phyloP scores from a whole-genome alignment of 2,888 invertebrate species.

The Scaptodrosophila latifasciaeformis region DNA sequence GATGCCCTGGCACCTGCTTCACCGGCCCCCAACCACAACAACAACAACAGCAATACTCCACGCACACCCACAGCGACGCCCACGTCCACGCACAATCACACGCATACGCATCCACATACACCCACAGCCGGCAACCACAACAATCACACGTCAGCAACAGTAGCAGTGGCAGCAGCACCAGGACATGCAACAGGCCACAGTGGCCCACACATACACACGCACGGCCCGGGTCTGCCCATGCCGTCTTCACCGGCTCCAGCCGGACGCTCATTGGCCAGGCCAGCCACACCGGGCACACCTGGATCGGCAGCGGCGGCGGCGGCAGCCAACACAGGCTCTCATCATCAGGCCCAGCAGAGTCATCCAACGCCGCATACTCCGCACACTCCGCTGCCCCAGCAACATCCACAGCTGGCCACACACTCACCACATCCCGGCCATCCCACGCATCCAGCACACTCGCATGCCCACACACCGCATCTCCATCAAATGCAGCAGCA shows the following conservation, averaged over 20 bases:
- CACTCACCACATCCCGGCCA: constrained; percentile 18
- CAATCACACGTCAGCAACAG: constrained; percentile 12
- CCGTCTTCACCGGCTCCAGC: too few relatives aligned
- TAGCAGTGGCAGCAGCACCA: constrained; percentile 15
- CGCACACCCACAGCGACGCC: constrained; percentile 29
- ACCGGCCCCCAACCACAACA: constrained; percentile 19
- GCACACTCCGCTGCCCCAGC: constrained; percentile 6
- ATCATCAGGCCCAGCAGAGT: constrained; percentile 31
- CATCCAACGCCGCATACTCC: constrained; percentile 6
- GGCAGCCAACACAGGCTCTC: constrained; percentile 27
- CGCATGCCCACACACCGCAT: constrained; percentile 24
- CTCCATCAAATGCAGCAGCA: constrained; percentile 31
- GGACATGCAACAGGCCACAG: constrained; percentile 35
- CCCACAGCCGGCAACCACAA: constrained; percentile 19
- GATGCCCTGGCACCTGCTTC: constrained; percentile 8
- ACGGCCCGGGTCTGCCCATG: constrained; percentile 20
- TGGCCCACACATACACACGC: constrained; percentile 33
- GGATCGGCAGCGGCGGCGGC: constrained; percentile 32
- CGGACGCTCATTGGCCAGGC: too few relatives aligned
- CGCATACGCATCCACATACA: constrained; percentile 11
- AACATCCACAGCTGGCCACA: constrained; percentile 17
- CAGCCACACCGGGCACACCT: constrained; percentile 51
- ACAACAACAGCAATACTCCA: constrained; percentile 21
- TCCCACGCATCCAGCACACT: constrained; percentile 23
- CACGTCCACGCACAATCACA: constrained; percentile 26